A percentile compares a stretch with the other conserved stretches of the same genome.
Evolutionary conservation across 2,113 vertebrate species (phyloP).

Genomic region (Pogona vitticeps): DNA sequence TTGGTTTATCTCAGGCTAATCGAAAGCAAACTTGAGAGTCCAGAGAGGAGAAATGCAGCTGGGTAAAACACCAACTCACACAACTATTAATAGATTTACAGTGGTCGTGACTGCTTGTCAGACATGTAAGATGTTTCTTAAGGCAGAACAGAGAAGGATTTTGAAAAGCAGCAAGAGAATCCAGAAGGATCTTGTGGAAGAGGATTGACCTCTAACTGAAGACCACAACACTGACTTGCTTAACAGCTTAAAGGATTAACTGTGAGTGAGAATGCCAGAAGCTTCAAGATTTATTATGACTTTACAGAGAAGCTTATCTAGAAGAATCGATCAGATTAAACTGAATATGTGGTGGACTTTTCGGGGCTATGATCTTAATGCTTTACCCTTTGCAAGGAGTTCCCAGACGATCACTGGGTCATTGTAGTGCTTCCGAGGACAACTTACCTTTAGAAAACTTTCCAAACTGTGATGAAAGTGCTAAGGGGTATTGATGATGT

Average conservation of each 20-base stretch:
- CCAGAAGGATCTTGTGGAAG: slow-evolving; percentile 5
- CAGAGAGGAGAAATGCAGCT: background rate
- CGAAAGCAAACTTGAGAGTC: background rate
- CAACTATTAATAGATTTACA: slow-evolving; percentile 1
- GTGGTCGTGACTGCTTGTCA: background rate
- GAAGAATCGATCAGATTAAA: slow-evolving; percentile 31
- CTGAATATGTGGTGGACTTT: slow-evolving; percentile 2
- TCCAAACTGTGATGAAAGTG: background rate
- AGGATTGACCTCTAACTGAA: slow-evolving; percentile 32
- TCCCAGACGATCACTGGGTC: background rate
- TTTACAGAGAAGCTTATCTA: slow-evolving; percentile 31
- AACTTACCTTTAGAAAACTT: background rate
- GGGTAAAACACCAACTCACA: background rate
- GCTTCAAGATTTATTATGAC: slow-evolving; percentile 17
- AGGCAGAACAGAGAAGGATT: background rate
- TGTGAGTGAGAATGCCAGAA: slow-evolving; percentile 14
- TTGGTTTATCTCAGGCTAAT: background rate
- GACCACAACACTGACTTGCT: slow-evolving; percentile 21
- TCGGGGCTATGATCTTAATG: slow-evolving; percentile 1
- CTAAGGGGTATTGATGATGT: no score
- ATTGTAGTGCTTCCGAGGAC: background rate
- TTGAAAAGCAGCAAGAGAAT: slow-evolving; percentile 10
- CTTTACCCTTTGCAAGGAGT: slow-evolving; percentile 24
- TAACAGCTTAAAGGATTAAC: slow-evolving; percentile 45
- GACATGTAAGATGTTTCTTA: background rate